Evolutionary conservation across 1,140 invertebrate genomes (phyloP).

Genomic region (Cyrtorhinus lividipennis): DNA sequence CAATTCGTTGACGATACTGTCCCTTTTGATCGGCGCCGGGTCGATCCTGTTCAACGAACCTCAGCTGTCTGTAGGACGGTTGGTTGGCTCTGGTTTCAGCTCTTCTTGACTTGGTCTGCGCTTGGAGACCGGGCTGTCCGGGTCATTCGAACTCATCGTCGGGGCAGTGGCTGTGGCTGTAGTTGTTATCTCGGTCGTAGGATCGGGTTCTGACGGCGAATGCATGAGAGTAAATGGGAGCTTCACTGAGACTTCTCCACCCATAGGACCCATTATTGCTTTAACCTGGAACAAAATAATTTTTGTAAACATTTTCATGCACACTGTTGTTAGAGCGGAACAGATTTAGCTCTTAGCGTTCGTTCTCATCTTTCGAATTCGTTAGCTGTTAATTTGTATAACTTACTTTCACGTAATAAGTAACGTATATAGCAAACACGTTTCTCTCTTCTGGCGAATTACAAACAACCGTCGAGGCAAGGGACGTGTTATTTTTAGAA

Average conservation of each 20-base stretch:
- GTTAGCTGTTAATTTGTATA: no score
- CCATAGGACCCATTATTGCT: constrained; percentile 57
- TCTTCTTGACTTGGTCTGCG: background rate
- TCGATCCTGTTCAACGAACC: constrained; percentile 10
- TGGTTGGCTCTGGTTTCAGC: constrained; percentile 8
- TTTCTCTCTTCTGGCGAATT: constrained; percentile 53
- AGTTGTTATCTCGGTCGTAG: constrained; percentile 30
- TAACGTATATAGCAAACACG: constrained; percentile 77
- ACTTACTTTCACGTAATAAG: constrained; percentile 67
- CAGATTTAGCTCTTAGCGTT: constrained; percentile 3
- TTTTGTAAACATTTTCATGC: constrained; percentile 26
- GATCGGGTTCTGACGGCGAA: constrained; percentile 32
- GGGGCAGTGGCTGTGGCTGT: constrained; percentile 29
- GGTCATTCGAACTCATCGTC: constrained; percentile 26
- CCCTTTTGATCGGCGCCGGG: constrained; percentile 10
- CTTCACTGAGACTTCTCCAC: constrained; percentile 60
- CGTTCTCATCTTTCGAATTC: background rate
- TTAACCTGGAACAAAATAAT: constrained; percentile 35
- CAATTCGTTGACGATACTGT: constrained; percentile 16
- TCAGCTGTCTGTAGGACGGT: no score
- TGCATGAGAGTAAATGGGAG: constrained; percentile 61
- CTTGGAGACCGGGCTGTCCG: background rate
- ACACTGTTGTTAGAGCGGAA: background rate
- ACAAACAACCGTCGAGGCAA: constrained; percentile 52
- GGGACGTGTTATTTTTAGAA: constrained; percentile 45